phyloP scores from a whole-genome alignment of 1,140 invertebrate species.

The Drosophila asahinai region DNA sequence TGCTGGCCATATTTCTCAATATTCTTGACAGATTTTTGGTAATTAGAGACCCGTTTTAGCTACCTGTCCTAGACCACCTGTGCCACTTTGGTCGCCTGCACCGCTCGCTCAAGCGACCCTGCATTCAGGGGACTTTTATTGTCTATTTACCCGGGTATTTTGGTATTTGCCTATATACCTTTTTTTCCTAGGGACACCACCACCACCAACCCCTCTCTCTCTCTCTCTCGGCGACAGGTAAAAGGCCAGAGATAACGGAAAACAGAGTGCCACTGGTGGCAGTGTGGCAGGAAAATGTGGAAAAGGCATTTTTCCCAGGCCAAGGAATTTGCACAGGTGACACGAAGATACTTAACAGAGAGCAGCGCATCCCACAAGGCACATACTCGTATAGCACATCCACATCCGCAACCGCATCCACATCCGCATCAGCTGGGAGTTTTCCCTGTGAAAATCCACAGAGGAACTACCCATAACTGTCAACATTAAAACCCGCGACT shows the following conservation, averaged over 20 bases:
- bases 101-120: slow-evolving; percentile 17
- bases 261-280: slow-evolving; percentile 12
- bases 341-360: slow-evolving; percentile 39
- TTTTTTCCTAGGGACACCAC: slow-evolving; percentile 34
- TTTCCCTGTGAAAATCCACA: slow-evolving; percentile 7
- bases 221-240: slow-evolving; percentile 59
- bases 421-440: slow-evolving; percentile 36
- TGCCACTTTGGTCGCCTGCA: slow-evolving; percentile 54
- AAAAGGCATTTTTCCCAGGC: slow-evolving; percentile 40
- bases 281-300: slow-evolving; percentile 8
- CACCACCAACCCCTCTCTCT: slow-evolving; percentile 44
- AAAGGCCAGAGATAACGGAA: slow-evolving; percentile 54
- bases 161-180: slow-evolving; percentile 24
- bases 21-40: neutral
- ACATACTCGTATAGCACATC: slow-evolving; percentile 52
- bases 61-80: neutral
- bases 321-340: slow-evolving; percentile 74
- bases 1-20: neutral
- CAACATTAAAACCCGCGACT: slow-evolving; percentile 20
- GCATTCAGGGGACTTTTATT: slow-evolving; percentile 22
- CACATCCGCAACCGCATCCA: slow-evolving; percentile 48
- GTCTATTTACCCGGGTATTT: slow-evolving; percentile 22
- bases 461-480: slow-evolving; percentile 22
- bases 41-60: slow-evolving; percentile 1
- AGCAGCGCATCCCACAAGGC: slow-evolving; percentile 14